Percentiles rank a stretch among this genome's conserved stretches.
phyloP scores from a whole-genome alignment of 37 sponge, comb jelly and placozoan genomes.

The Cladorhizidae sp. region DNA sequence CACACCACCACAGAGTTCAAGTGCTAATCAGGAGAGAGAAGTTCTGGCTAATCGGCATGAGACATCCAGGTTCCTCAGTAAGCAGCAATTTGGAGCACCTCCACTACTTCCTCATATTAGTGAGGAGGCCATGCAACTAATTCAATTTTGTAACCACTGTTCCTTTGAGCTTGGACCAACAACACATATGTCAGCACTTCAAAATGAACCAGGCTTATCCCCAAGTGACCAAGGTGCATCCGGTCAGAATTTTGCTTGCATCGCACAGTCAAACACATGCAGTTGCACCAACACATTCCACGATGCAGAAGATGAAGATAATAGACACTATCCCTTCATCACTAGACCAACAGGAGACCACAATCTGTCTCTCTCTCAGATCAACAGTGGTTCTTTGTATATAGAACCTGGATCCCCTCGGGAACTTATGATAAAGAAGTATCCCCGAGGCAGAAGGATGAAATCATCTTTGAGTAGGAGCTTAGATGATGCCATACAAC shows the following conservation, averaged over 20 bases:
- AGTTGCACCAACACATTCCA: background rate
- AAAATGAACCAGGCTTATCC: background rate
- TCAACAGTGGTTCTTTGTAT: background rate
- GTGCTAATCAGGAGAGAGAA: background rate
- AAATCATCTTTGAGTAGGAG: background rate
- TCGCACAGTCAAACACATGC: background rate
- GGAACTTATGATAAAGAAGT: slow-evolving; percentile 5
- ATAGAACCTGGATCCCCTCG: background rate
- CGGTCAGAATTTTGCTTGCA: background rate
- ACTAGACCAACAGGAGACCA: background rate
- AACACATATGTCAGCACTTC: background rate
- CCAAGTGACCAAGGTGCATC: background rate
- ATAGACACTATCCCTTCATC: background rate
- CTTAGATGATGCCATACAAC: background rate
- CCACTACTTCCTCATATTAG: background rate
- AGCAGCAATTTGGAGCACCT: background rate
- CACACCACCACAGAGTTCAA: background rate
- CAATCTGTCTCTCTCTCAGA: background rate
- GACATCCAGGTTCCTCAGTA: background rate
- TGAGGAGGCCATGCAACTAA: slow-evolving; percentile 8
- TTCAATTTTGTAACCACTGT: slow-evolving; percentile 11
- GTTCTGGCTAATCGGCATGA: background rate
- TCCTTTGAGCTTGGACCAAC: background rate
- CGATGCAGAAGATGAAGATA: background rate
- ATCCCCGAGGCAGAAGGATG: too few relatives aligned